phyloP scores from a whole-genome alignment of 2,113 vertebrate genomes.

The Copsychus sechellarum region DNA sequence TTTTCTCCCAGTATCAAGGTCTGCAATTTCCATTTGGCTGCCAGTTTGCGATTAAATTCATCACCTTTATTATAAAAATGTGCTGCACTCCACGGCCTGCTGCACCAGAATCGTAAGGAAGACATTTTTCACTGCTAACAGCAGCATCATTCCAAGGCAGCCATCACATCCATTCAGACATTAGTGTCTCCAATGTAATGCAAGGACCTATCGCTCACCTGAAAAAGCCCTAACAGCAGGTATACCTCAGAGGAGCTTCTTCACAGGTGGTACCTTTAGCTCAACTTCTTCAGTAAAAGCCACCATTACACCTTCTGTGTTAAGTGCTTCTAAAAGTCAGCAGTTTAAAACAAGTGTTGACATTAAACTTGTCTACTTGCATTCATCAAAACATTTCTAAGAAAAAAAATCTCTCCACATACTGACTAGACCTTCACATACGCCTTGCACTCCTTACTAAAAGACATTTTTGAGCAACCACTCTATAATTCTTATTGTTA shows the following conservation, averaged over 20 bases:
- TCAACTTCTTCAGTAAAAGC: not conserved
- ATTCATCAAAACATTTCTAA: not conserved
- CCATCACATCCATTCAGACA: constrained; percentile 70
- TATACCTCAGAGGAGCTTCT: constrained; percentile 24
- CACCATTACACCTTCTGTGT: not conserved
- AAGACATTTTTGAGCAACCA: not conserved
- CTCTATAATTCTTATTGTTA: not conserved
- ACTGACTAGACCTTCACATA: not conserved
- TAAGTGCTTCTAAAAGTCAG: not conserved
- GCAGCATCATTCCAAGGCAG: constrained; percentile 74
- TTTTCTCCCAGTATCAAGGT: constrained; percentile 83
- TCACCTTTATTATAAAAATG: constrained; percentile 88
- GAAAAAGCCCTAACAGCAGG: constrained; percentile 35
- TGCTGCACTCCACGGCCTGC: constrained; percentile 78
- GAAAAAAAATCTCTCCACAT: not conserved
- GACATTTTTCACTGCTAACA: constrained; percentile 83
- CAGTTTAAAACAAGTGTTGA: not conserved
- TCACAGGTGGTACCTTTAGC: not conserved
- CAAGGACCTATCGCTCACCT: constrained; percentile 62
- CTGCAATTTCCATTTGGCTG: constrained; percentile 84
- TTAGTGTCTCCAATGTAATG: constrained; percentile 68
- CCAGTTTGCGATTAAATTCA: constrained; percentile 86
- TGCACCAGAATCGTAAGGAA: constrained; percentile 78
- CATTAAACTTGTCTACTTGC: not conserved
- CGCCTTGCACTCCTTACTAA: not conserved